Evolutionary conservation across 1,140 invertebrate species (phyloP), one percentile per base, ranked within the genome.

Genomic region (Aphidius ervi): DNA sequence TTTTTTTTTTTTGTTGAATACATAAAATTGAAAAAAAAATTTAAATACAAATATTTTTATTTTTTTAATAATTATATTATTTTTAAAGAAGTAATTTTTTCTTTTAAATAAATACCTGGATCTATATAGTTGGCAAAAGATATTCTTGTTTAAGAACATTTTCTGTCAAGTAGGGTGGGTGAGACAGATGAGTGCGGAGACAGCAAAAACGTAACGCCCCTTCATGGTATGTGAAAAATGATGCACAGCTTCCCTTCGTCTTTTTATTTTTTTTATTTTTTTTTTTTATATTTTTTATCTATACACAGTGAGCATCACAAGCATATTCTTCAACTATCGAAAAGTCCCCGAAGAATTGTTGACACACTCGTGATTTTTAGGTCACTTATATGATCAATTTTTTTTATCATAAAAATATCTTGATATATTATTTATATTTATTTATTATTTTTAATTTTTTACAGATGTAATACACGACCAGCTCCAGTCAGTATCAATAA

Each of bases 71-170:
- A 46, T 46, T n/a, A 46, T n/a, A n/a, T 46, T 9, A 46, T 46
- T 8, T 46, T 46, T 8, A 45, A 8, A 45, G 43, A 8, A 45
- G 1, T 10, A 45, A 8, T 10, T 8, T 49, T 49, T 5, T 48
- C 1, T 16, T 31, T 2, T 9, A 52, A 41, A 56, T 20, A 50
- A 56, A 20, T 42, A 48, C 47, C 31, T 59, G 42, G 39, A 68
- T 39, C 39, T 59, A 65, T 69, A 70, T 67, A 68, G 65, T 70
- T 68, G 67, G 69, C 69, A 66, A 70, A 68, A 73, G 69, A 77
- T 78, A 77, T 78, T 74, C 67, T 69, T 74, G 74, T 78, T 78
- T 78, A 78, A 78, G 74, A 74, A 76, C 74, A 77, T 78, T 77
- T 77, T 77, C 75, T 73, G 70, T 69, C 73, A 72, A 69, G 63